These are phyloP conservation scores for Phalacrocorax brasilianus DNA, from an alignment of 2,113 vertebrate genomes.

Conservation along the genomic window DNA sequence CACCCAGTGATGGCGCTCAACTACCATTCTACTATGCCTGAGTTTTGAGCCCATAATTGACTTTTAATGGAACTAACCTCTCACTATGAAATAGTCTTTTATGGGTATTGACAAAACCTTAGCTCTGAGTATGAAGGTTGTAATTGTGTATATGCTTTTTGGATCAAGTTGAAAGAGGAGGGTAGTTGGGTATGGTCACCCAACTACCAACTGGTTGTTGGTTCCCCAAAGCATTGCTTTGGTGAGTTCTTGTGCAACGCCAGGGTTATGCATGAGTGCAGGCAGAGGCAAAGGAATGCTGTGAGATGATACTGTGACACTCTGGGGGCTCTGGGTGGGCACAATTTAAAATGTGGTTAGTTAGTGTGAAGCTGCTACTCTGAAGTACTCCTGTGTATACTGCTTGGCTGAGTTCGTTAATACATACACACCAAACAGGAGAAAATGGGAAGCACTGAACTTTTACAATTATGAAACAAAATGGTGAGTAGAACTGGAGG, in stretches of 20 bases:
- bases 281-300: not conserved
- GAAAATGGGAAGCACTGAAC: not conserved
- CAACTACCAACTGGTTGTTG: not conserved
- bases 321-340: no score
- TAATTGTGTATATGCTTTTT: not conserved
- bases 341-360: not conserved
- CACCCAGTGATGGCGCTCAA: not conserved
- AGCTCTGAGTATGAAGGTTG: not conserved
- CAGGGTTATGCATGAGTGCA: not conserved
- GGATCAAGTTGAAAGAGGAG: not conserved
- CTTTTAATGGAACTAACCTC: not conserved
- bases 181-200: not conserved
- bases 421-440: not conserved
- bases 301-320: not conserved
- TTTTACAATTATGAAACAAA: not conserved
- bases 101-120: not conserved
- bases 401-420: not conserved
- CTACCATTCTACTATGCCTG: not conserved
- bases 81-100: not conserved
- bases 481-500: rapidly evolving
- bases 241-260: not conserved
- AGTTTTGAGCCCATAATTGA: not conserved
- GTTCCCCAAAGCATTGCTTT: not conserved
- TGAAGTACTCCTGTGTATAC: not conserved
- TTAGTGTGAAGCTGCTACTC: not conserved